These are phyloP conservation scores for Contarinia nasturtii DNA, from an alignment of 1,140 invertebrate species.

Conservation along the genomic window DNA sequence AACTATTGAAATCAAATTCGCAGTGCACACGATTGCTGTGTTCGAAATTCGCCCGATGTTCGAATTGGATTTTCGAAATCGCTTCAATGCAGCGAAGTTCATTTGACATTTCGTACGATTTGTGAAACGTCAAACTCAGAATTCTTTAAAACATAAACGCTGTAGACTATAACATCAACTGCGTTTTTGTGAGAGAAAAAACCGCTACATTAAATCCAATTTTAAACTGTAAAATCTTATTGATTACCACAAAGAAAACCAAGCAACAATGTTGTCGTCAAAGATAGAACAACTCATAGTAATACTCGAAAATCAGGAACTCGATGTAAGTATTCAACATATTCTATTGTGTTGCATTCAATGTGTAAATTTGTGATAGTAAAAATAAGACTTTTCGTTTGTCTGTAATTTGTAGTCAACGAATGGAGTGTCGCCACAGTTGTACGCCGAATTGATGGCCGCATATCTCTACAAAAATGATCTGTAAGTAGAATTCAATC, in stretches of 20 bases:
- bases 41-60: no score
- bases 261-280: slow-evolving; percentile 1
- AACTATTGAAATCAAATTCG: no score
- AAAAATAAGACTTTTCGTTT: not conserved
- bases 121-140: no score
- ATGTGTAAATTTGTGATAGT: not conserved
- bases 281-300: slow-evolving; percentile 4
- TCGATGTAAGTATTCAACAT: slow-evolving; percentile 1
- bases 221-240: no score
- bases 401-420: not conserved
- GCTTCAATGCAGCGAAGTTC: no score
- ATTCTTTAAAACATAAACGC: no score
- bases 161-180: no score
- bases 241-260: not conserved
- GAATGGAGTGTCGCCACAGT: slow-evolving; percentile 1
- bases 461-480: slow-evolving; percentile 4
- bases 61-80: no score
- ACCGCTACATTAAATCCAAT: no score
- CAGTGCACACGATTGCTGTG: no score
- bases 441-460: slow-evolving; percentile 4
- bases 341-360: not conserved
- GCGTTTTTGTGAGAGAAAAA: no score
- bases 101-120: no score
- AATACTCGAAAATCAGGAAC: slow-evolving; percentile 4
- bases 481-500: slow-evolving; percentile 1